These are phyloP conservation scores for Zosterops hypoxanthus DNA, from an alignment of 2,113 vertebrate genomes.

Conservation along the genomic window DNA sequence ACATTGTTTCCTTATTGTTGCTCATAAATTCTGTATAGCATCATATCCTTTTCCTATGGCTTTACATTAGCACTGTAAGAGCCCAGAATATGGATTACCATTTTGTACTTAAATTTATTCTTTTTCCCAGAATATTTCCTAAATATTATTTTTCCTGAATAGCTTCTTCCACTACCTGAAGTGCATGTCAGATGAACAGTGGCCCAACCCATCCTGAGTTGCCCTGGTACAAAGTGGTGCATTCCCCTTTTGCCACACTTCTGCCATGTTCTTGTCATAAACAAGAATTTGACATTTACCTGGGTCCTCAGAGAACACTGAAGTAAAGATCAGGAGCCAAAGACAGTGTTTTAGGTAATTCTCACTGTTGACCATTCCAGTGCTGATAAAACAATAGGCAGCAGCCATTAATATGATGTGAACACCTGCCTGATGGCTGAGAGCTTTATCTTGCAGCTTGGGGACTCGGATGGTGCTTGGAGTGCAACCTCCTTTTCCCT, in stretches of 20 bases:
- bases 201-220: not conserved
- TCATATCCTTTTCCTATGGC: constrained; percentile 14
- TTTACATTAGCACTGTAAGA: not conserved
- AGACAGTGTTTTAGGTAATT: not conserved
- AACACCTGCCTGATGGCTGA: not conserved
- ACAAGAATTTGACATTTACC: not conserved
- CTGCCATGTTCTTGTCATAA: fast-evolving
- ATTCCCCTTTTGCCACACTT: not conserved
- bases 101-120: not conserved
- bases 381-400: not conserved
- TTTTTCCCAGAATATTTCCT: not conserved
- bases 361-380: not conserved
- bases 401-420: not conserved
- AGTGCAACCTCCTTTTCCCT: not conserved
- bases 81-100: not conserved
- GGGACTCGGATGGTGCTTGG: not conserved
- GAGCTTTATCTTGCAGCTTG: not conserved
- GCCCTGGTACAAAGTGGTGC: not conserved
- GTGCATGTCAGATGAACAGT: not conserved
- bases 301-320: not conserved
- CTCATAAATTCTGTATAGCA: constrained; percentile 34
- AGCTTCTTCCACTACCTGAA: not conserved
- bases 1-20: not conserved
- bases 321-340: not conserved
- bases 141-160: not conserved